Conservation (phyloP, 2,797 vertebrate species). For the Champsocephalus gunnari region DNA sequence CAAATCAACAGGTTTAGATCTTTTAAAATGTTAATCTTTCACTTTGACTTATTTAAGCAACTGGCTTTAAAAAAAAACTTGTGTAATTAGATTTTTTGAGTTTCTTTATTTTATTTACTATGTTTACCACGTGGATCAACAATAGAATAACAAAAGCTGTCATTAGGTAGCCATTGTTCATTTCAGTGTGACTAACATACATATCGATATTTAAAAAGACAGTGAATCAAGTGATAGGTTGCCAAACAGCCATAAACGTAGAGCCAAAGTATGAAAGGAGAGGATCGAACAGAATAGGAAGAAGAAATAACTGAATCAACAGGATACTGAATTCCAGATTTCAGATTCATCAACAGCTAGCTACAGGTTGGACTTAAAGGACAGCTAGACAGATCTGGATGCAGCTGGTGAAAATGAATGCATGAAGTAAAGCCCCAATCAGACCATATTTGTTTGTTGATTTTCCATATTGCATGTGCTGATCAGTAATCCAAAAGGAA, state of each 20-base stretch:
- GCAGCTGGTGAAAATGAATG: conserved; percentile 35
- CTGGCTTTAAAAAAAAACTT: no score
- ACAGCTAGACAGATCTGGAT: conserved; percentile 10
- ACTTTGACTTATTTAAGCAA: no score
- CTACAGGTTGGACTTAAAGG: not conserved
- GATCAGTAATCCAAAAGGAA: conserved; percentile 11
- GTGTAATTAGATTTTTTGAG: no score
- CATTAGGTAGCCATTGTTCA: not conserved
- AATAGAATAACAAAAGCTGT: not conserved
- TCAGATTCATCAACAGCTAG: conserved; percentile 8
- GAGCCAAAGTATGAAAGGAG: not conserved
- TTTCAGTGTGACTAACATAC: not conserved
- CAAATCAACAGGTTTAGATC: not conserved
- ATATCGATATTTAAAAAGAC: not conserved
- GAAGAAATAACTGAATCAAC: not conserved
- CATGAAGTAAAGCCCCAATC: conserved; percentile 35
- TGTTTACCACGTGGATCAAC: no score
- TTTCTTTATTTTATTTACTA: no score
- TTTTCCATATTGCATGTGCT: conserved; percentile 36
- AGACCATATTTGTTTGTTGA: conserved; percentile 42
- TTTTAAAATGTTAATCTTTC: not conserved
- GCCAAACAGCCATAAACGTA: not conserved
- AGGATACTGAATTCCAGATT: not conserved
- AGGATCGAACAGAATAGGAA: not conserved
- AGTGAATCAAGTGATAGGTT: not conserved